Conservation (phyloP, 2,797 vertebrate genomes). For the Novumbra hubbsi region DNA sequence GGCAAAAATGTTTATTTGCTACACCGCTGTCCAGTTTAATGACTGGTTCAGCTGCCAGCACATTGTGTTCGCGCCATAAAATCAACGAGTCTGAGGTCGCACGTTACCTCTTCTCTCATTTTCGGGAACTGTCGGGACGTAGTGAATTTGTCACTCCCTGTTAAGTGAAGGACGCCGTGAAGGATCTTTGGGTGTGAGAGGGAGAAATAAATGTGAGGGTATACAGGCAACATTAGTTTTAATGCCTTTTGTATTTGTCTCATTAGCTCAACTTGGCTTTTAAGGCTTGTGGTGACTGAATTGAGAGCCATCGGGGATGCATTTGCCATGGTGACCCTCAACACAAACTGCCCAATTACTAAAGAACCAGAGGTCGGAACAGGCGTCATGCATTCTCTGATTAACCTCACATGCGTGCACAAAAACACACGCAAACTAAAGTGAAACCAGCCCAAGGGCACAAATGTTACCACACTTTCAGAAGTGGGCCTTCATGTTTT, state of each 20-base stretch:
- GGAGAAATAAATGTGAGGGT: background rate
- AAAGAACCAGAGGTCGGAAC: conserved; percentile 37
- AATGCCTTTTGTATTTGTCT: conserved; percentile 7
- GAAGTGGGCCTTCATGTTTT: conserved; percentile 42
- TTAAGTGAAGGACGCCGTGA: background rate
- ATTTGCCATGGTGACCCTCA: conserved; percentile 49
- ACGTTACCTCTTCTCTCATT: conserved; percentile 21
- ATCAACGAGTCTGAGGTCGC: conserved; percentile 41
- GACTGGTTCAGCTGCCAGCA: conserved; percentile 17
- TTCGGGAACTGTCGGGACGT: conserved; percentile 14
- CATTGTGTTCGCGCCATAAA: conserved; percentile 52
- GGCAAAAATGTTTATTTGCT: conserved; percentile 16
- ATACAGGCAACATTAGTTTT: background rate
- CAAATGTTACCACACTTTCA: conserved; percentile 53
- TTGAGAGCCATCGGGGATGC: background rate
- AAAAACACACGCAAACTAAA: conserved; percentile 24
- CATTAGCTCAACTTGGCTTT: background rate
- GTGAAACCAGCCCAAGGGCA: conserved; percentile 25
- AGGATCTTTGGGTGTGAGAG: background rate
- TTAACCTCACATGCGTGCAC: conserved; percentile 59
- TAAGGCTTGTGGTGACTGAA: conserved; percentile 11
- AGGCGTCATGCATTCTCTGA: conserved; percentile 62
- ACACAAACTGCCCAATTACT: conserved; percentile 70
- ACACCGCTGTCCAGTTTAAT: conserved; percentile 38
- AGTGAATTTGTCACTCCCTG: conserved; percentile 9